These are phyloP conservation scores for Diachrysia chrysitis DNA, from an alignment of 2,888 invertebrate genomes.

Conservation along the genomic window DNA sequence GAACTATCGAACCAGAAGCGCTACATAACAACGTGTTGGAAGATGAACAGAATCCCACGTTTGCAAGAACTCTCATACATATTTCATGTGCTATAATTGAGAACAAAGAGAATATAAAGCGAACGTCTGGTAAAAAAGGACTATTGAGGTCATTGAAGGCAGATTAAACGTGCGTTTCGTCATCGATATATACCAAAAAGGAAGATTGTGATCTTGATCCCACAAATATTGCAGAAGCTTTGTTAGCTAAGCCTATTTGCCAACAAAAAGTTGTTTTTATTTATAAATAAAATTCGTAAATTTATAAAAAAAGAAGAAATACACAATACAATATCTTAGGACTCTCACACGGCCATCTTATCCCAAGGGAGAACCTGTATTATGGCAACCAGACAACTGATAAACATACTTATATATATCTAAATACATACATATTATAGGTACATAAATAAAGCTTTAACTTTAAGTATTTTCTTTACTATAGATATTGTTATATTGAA, in stretches of 20 bases:
- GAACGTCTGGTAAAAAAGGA: constrained; percentile 41
- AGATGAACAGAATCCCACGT: constrained; percentile 58
- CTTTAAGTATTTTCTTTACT: neutral
- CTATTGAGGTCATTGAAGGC: constrained; percentile 41
- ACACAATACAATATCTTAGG: too few relatives aligned
- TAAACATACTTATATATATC: too few relatives aligned
- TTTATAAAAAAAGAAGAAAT: too few relatives aligned
- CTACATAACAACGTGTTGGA: constrained; percentile 48
- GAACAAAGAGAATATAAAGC: constrained; percentile 51
- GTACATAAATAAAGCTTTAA: too few relatives aligned
- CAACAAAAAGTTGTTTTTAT: neutral
- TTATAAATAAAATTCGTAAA: too few relatives aligned
- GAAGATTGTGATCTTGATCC: constrained; percentile 15
- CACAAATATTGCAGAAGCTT: neutral
- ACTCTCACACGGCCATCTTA: too few relatives aligned
- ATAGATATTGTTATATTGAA: neutral
- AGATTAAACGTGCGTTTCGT: constrained; percentile 36
- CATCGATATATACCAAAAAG: constrained; percentile 41
- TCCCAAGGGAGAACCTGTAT: too few relatives aligned
- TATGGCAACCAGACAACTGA: too few relatives aligned
- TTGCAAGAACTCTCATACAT: constrained; percentile 48
- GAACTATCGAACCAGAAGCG: constrained; percentile 60
- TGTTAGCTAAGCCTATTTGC: neutral
- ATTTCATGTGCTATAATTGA: constrained; percentile 50
- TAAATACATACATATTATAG: too few relatives aligned